Conservation (phyloP, 2,113 vertebrate species). For the Ceyx melanurus region DNA sequence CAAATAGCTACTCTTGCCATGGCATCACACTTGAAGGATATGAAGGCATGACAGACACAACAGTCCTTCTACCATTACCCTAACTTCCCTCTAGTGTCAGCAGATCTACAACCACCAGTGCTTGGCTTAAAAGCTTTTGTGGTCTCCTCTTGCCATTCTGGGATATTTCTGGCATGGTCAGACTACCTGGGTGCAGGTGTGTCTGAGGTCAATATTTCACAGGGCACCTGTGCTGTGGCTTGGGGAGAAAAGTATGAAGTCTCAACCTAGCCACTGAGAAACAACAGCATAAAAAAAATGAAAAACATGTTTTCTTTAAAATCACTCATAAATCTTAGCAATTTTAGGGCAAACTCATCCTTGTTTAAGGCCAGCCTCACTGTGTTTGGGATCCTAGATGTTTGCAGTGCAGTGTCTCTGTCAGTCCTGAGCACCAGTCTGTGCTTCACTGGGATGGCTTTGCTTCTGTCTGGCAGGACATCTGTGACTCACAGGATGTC, state of each 20-base stretch:
- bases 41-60: background rate
- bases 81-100: background rate
- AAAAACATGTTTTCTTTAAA: background rate
- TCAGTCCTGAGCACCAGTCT: background rate
- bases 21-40: background rate
- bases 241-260: background rate
- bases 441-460: background rate
- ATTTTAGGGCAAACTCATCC: background rate
- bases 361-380: accelerated
- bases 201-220: background rate
- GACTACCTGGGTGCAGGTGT: background rate
- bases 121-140: background rate
- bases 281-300: background rate
- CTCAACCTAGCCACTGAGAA: background rate
- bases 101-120: background rate
- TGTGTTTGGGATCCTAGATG: background rate
- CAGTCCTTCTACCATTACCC: accelerated
- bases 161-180: no score
- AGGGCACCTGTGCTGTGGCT: background rate
- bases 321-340: background rate
- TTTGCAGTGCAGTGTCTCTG: accelerated
- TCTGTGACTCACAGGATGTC: background rate
- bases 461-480: background rate
- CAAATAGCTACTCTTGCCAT: background rate
- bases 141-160: background rate